Evolutionary conservation across 2,113 vertebrate species (phyloP), one percentile per base, ranked within the genome.

Genomic region (Hiodon alosoides): DNA sequence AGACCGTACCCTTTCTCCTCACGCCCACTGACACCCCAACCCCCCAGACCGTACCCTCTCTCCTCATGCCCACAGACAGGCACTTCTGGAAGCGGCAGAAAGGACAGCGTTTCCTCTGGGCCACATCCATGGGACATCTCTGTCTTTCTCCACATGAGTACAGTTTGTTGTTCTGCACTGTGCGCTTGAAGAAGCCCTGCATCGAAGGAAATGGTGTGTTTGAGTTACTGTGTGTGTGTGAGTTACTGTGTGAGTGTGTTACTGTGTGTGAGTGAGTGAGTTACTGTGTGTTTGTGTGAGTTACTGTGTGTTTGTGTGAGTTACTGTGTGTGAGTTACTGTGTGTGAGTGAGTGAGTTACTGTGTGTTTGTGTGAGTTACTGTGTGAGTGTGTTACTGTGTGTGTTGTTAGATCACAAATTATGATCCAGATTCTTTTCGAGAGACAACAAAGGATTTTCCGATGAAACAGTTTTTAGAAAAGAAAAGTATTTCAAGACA

Each of bases 181-280:
- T 90, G 68, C 92, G 91, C 79, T 93, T 93, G 71, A 93, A 93
- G 81, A 93, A 93, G 70, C 92, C 92, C 92, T 93, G 81, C 51
- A 76, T 7, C 48, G 51, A 31, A 31, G 62, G 57, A 55, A n/a
- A 70, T 46, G 65, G 69, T 62, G 6, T 31, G 31, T 78, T 66
- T 59, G 13, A 62, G 51, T 58, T 17, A n/a, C 55, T 75, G 16
- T 47, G 52, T 57, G 17, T 48, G 17, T 67, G 31, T 61, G 51
- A 47, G 7, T 68, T 4, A 31, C 46, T 72, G 53, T 47, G 55
- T 47, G 5, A 5, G 55, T 0, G 69, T 71, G 16, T 59, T 7
- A 9, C 7, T 59, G 58, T 64, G 61, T 53, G 50, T 67, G 46
- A 47, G 67, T 17, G n/a, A 50, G 67, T 52, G 67, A n/a, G 71